Conservation (phyloP, 1,140 invertebrate species). For the Oppia nitens region DNA sequence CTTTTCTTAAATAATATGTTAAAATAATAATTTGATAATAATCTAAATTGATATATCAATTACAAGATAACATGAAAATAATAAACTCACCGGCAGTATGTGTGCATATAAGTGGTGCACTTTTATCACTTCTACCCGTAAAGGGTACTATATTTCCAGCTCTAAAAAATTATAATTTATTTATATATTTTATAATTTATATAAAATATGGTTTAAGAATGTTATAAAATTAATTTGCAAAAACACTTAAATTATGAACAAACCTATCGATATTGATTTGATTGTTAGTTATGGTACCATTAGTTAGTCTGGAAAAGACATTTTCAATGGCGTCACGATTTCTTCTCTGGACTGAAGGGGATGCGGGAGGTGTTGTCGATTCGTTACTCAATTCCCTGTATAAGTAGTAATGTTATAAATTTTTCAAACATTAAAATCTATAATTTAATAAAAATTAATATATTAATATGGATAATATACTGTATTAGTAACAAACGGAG, state of each 20-base stretch:
- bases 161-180: slow-evolving; percentile 8
- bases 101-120: slow-evolving; percentile 50
- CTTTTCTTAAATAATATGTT: too few species aligned
- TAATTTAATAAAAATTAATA: too few species aligned
- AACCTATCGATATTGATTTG: slow-evolving; percentile 26
- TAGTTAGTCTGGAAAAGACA: slow-evolving; percentile 61
- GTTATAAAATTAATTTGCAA: not conserved
- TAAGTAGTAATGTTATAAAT: not conserved
- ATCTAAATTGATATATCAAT: not conserved
- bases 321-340: slow-evolving; percentile 42
- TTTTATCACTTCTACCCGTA: slow-evolving; percentile 21
- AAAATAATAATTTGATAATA: not conserved
- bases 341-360: slow-evolving; percentile 29
- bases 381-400: slow-evolving; percentile 17
- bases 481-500: too few species aligned
- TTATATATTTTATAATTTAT: slow-evolving; percentile 4
- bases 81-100: slow-evolving; percentile 38
- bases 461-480: too few species aligned
- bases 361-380: slow-evolving; percentile 25
- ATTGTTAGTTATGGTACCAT: slow-evolving; percentile 34
- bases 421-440: too few species aligned
- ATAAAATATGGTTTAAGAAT: not conserved
- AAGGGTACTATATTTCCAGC: slow-evolving; percentile 22
- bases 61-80: not conserved
- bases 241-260: not conserved